Evolutionary conservation across 2,113 vertebrate genomes (phyloP).

Genomic region (Lota lota): DNA sequence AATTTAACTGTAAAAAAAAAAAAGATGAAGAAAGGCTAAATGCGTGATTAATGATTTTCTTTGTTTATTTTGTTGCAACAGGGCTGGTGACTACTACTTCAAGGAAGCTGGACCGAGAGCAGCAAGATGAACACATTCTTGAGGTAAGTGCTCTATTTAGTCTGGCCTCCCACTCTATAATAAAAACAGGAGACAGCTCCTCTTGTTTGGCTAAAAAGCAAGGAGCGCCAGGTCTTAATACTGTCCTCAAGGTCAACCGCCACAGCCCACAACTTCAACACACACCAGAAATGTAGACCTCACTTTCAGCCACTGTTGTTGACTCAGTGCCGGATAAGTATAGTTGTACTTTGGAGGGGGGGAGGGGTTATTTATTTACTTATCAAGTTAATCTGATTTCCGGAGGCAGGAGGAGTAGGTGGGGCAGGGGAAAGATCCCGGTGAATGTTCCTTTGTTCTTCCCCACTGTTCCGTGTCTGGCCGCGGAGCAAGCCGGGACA

Average conservation of each 20-base stretch:
- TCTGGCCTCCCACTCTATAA: background rate
- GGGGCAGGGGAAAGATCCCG: conserved; percentile 39
- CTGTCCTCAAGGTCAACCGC: conserved; percentile 18
- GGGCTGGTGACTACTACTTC: conserved; percentile 94
- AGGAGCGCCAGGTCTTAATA: conserved; percentile 10
- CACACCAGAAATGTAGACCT: background rate
- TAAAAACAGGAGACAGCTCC: background rate
- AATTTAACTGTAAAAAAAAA: background rate
- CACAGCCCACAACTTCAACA: conserved; percentile 6
- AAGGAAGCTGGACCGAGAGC: conserved; percentile 91
- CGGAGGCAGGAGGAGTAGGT: conserved; percentile 32
- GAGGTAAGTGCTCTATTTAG: conserved; percentile 77
- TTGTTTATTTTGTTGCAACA: conserved; percentile 48
- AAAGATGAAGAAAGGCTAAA: background rate
- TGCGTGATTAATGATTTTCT: background rate
- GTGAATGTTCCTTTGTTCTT: conserved; percentile 69
- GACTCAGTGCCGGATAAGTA: conserved; percentile 12
- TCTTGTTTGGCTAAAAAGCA: conserved; percentile 7
- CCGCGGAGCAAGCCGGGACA: conserved; percentile 64
- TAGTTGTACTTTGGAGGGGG: background rate
- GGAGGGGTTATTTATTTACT: background rate
- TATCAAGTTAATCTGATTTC: conserved; percentile 38
- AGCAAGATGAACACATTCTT: conserved; percentile 92
- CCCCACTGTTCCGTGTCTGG: conserved; percentile 59
- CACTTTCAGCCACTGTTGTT: conserved; percentile 12